These are phyloP conservation scores for Sciurus carolinensis DNA, from an alignment of 2,797 vertebrate species.

Conservation along the genomic window DNA sequence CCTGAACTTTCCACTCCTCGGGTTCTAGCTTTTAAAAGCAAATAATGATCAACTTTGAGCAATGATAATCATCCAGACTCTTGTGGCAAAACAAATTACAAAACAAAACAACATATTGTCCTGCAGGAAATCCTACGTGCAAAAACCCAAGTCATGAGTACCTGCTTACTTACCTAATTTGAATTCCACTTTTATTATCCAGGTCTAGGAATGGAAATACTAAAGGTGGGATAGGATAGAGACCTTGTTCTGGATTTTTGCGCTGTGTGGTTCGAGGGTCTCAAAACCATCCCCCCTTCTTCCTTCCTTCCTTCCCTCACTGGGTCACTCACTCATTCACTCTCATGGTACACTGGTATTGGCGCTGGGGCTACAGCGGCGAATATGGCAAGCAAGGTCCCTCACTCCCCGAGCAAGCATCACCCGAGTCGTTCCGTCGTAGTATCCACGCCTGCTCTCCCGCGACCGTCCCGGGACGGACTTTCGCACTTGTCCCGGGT, in stretches of 20 bases:
- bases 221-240: neutral
- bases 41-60: neutral
- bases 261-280: neutral
- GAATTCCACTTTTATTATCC: neutral
- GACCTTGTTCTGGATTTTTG: neutral
- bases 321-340: neutral
- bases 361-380: neutral
- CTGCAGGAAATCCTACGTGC: neutral
- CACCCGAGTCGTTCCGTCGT: neutral
- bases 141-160: conserved; percentile 26
- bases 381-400: neutral
- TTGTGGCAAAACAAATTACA: neutral
- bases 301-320: too few relatives aligned
- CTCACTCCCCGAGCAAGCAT: neutral
- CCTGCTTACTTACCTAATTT: neutral
- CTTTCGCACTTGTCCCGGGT: neutral
- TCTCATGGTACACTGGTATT: neutral
- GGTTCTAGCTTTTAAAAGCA: neutral
- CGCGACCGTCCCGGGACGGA: neutral
- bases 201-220: neutral
- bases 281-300: neutral
- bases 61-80: neutral
- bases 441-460: neutral
- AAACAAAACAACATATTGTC: neutral
- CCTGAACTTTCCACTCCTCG: conserved; percentile 70